Percentiles rank a stretch among this genome's conserved stretches.
Conservation (phyloP, 1,140 invertebrate genomes). For the Maniola jurtina region DNA sequence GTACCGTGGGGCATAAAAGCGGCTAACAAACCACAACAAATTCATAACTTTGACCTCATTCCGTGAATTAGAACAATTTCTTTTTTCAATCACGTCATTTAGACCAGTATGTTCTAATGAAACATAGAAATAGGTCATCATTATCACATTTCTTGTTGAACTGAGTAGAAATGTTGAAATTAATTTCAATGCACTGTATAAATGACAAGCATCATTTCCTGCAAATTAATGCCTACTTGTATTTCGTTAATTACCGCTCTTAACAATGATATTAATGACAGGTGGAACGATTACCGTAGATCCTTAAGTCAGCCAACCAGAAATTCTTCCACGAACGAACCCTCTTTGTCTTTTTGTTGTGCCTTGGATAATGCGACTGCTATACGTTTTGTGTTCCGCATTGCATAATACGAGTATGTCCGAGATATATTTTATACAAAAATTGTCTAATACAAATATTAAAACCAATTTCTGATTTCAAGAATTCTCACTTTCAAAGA, state of each 20-base stretch:
- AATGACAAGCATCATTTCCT: background rate
- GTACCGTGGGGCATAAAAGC: background rate
- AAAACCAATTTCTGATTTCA: no score
- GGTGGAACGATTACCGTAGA: background rate
- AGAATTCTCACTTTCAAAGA: no score
- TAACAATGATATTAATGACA: background rate
- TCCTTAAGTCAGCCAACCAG: background rate
- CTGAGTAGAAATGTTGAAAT: background rate
- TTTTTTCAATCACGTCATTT: background rate
- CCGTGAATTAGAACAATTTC: background rate
- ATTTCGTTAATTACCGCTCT: background rate
- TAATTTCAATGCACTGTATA: background rate
- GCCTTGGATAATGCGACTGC: background rate
- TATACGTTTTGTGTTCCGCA: background rate
- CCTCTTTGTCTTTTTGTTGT: background rate
- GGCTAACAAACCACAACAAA: constrained; percentile 7
- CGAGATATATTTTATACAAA: background rate
- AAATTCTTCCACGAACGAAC: background rate
- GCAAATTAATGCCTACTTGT: background rate
- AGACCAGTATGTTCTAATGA: background rate
- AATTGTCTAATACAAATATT: background rate
- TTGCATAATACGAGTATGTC: background rate
- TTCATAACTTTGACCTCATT: constrained; percentile 9
- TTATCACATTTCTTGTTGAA: background rate
- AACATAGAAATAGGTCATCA: background rate